A percentile compares a stretch with the other conserved stretches of the same genome.
Conservation (phyloP, 2,797 vertebrate species). For the Rhinichthys osculus region DNA sequence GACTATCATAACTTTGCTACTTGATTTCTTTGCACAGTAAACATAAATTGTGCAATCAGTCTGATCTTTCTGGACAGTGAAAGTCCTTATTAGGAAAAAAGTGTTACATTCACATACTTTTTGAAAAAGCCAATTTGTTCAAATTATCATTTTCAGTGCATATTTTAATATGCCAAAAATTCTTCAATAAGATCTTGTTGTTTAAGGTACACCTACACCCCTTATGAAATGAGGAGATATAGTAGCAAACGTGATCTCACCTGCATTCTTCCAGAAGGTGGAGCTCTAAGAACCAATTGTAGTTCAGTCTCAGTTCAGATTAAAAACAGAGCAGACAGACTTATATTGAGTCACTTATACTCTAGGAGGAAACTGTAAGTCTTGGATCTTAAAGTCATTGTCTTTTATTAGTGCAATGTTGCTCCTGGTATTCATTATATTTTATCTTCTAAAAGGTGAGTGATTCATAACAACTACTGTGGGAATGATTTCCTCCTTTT, state of each 20-base stretch:
- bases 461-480: not conserved
- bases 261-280: not conserved
- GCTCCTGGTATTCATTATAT: not conserved
- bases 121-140: too few species aligned
- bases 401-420: not conserved
- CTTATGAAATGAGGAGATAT: too few species aligned
- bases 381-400: not conserved
- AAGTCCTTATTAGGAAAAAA: too few species aligned
- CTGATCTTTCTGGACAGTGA: too few species aligned
- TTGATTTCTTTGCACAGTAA: not conserved
- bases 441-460: conserved; percentile 14
- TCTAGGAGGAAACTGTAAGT: not conserved
- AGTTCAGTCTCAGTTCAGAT: not conserved
- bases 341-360: not conserved
- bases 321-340: not conserved
- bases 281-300: not conserved
- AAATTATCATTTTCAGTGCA: too few species aligned
- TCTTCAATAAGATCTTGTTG: too few species aligned
- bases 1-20: not conserved
- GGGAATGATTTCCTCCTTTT: not conserved
- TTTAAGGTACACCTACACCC: too few species aligned
- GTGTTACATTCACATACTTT: too few species aligned
- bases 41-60: too few species aligned
- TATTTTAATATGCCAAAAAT: too few species aligned
- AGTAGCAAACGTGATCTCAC: too few species aligned